These are phyloP conservation scores for Tetragnatha versicolor DNA, from an alignment of 1,140 invertebrate species.

Conservation along the genomic window DNA sequence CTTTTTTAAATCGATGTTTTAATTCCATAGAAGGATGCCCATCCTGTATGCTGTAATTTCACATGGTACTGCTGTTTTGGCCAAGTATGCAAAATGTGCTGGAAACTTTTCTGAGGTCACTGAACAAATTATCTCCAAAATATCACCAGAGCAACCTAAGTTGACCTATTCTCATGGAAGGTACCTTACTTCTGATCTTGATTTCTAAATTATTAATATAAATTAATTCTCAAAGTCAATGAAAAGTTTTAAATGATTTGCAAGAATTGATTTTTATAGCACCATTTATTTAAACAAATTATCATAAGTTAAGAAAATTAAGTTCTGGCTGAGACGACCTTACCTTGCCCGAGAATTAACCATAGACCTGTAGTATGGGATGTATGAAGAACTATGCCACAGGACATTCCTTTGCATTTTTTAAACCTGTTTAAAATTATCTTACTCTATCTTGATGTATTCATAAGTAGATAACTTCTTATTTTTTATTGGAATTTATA, in stretches of 20 bases:
- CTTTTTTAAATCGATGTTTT: background rate
- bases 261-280: too few species aligned
- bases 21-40: slow-evolving; percentile 71
- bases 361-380: too few species aligned
- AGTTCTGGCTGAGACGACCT: too few species aligned
- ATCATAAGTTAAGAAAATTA: too few species aligned
- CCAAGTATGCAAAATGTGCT: slow-evolving; percentile 87
- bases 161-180: slow-evolving; percentile 89
- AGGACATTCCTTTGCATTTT: too few species aligned
- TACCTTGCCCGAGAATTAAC: too few species aligned
- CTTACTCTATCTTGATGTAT: too few species aligned
- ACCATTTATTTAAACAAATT: too few species aligned
- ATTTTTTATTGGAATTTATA: too few species aligned
- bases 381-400: too few species aligned
- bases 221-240: background rate
- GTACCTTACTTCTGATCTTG: slow-evolving; percentile 58
- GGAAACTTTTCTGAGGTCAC: slow-evolving; percentile 95
- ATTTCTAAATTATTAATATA: slow-evolving; percentile 1
- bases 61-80: slow-evolving; percentile 83
- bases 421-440: too few species aligned
- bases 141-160: slow-evolving; percentile 84
- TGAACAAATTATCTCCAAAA: slow-evolving; percentile 86
- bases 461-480: too few species aligned
- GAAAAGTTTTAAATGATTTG: background rate
- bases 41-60: slow-evolving; percentile 88